Percentiles rank a stretch among this genome's conserved stretches.
phyloP scores from a whole-genome alignment of 2,113 vertebrate genomes.

The Orientallactaga bullata region DNA sequence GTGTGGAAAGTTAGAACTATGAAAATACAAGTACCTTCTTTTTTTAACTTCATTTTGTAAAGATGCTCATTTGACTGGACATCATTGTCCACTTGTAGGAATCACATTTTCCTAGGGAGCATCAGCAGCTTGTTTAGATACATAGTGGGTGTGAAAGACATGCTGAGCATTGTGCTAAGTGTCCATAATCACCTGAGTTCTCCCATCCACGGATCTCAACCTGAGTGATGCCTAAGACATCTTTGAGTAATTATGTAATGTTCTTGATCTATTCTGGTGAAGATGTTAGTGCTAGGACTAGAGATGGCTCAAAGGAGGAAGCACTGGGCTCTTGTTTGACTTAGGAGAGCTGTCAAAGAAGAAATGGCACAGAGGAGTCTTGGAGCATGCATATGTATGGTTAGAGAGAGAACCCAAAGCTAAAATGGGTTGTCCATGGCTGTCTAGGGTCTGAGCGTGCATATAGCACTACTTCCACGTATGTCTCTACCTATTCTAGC shows the following conservation, averaged over 20 bases:
- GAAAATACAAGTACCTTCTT: not conserved
- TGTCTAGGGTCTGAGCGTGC: rapidly evolving
- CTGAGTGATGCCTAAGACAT: not conserved
- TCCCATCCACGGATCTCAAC: not conserved
- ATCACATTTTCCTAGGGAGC: not conserved
- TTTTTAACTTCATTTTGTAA: not conserved
- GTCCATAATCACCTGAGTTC: not conserved
- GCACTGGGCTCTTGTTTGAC: not conserved
- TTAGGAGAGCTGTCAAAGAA: not conserved
- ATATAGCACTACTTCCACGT: no score
- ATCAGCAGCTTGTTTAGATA: not conserved
- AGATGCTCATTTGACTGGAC: not conserved
- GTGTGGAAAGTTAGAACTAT: not conserved
- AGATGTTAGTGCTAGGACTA: not conserved
- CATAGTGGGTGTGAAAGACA: not conserved
- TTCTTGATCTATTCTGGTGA: not conserved
- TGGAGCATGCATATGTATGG: not conserved
- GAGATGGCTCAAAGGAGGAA: not conserved
- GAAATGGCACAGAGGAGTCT: not conserved
- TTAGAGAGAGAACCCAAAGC: not conserved
- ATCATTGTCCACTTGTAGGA: not conserved
- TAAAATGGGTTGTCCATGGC: rapidly evolving
- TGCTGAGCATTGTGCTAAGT: not conserved
- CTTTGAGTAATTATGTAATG: not conserved
- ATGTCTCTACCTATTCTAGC: no score